These are phyloP conservation scores for Meles meles DNA, from an alignment of 2,113 vertebrate genomes.

Conservation along the genomic window DNA sequence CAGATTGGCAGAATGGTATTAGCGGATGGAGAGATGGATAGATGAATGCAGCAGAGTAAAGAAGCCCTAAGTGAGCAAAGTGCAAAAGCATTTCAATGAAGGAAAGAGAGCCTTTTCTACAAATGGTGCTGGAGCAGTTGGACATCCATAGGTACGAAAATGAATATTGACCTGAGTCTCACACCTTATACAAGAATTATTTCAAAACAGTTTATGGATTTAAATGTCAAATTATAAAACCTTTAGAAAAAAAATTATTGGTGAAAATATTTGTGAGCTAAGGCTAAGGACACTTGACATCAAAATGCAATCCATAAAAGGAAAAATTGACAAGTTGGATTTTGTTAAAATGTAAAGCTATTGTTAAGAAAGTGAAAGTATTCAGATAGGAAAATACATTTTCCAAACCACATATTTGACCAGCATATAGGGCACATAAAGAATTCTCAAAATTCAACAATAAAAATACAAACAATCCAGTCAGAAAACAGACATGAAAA, in stretches of 20 bases:
- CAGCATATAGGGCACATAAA: background rate
- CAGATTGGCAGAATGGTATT: background rate
- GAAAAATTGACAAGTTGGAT: background rate
- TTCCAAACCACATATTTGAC: background rate
- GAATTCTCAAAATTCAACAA: background rate
- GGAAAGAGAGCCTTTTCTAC: background rate
- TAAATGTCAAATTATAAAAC: background rate
- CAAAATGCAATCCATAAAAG: background rate
- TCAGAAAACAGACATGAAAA: background rate
- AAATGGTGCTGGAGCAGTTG: background rate
- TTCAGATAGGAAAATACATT: background rate
- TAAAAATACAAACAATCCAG: background rate
- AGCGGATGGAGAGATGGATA: background rate
- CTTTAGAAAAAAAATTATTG: background rate
- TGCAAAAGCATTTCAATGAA: background rate
- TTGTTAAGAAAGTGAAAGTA: background rate
- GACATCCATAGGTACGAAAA: background rate
- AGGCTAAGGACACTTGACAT: background rate
- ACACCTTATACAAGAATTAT: background rate
- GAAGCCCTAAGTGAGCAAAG: background rate
- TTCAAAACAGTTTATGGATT: background rate
- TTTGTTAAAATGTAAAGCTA: constrained; percentile 13
- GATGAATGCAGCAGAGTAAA: background rate
- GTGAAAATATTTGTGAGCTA: background rate
- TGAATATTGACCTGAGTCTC: background rate